Evolutionary conservation across 2,113 vertebrate species (phyloP).

Genomic region (Microcebus lehilahytsara): DNA sequence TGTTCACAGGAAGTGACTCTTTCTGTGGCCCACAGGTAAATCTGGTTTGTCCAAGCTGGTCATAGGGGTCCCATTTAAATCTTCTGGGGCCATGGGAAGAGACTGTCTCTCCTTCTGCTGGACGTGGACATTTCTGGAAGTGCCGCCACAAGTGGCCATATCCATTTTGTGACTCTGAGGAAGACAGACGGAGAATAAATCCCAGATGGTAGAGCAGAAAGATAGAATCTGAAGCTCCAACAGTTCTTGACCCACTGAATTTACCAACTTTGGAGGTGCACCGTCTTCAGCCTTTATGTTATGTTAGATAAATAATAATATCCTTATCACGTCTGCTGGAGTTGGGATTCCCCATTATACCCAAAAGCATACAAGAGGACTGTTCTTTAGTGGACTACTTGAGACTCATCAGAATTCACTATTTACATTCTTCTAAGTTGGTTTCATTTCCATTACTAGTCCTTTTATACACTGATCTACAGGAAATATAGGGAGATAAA

Average conservation of each 20-base stretch:
- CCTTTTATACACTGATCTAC: not conserved
- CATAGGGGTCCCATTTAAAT: not conserved
- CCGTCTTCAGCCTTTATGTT: not conserved
- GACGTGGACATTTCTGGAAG: not conserved
- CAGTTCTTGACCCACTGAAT: not conserved
- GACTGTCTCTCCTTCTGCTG: not conserved
- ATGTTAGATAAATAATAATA: not conserved
- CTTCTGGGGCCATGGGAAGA: not conserved
- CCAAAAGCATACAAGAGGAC: not conserved
- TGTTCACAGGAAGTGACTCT: not conserved
- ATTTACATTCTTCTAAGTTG: not conserved
- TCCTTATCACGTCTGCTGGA: not conserved
- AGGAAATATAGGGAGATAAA: not conserved
- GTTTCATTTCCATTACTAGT: not conserved
- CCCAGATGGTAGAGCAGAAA: not conserved
- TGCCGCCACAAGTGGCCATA: not conserved
- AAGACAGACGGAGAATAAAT: not conserved
- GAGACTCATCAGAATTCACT: constrained; percentile 9
- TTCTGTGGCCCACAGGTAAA: not conserved
- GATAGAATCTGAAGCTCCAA: not conserved
- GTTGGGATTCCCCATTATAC: not conserved
- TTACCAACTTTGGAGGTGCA: not conserved
- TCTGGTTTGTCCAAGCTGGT: not conserved
- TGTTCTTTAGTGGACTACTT: not conserved
- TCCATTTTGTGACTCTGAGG: not conserved